These are phyloP conservation scores for Abrostola tripartita DNA, from an alignment of 2,888 invertebrate genomes.

Conservation along the genomic window DNA sequence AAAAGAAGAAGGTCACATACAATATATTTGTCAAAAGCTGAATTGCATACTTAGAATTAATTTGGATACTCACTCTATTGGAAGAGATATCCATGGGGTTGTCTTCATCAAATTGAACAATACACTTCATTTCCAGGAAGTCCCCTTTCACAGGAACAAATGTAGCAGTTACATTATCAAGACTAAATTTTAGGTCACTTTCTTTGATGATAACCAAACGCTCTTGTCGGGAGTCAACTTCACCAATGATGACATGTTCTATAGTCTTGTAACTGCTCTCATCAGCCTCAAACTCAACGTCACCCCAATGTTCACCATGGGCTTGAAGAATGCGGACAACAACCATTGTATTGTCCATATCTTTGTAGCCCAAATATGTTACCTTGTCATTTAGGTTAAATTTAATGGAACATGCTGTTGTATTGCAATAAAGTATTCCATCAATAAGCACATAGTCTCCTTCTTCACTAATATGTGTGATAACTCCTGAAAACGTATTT, in stretches of 20 bases:
- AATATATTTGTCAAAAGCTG: conserved; percentile 1
- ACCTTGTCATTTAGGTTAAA: conserved; percentile 87
- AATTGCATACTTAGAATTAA: not conserved
- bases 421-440: conserved; percentile 86
- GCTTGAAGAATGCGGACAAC: conserved; percentile 89
- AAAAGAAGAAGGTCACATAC: not conserved
- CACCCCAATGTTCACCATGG: conserved; percentile 85
- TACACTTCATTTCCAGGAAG: conserved; percentile 90
- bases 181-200: conserved; percentile 87
- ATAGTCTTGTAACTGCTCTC: conserved; percentile 70
- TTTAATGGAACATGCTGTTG: conserved; percentile 67
- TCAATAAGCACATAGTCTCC: conserved; percentile 88
- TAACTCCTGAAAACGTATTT: conserved; percentile 79
- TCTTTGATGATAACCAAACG: conserved; percentile 84
- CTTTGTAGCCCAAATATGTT: conserved; percentile 87
- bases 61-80: conserved; percentile 70
- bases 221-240: conserved; percentile 72
- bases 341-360: conserved; percentile 77
- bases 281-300: conserved; percentile 71
- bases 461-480: conserved; percentile 85
- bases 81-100: conserved; percentile 81
- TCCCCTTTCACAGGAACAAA: conserved; percentile 92
- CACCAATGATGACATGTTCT: conserved; percentile 77
- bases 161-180: conserved; percentile 89
- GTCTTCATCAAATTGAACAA: conserved; percentile 89